Conservation (phyloP, 2,797 vertebrate species). For the Sebastes diploproa region DNA sequence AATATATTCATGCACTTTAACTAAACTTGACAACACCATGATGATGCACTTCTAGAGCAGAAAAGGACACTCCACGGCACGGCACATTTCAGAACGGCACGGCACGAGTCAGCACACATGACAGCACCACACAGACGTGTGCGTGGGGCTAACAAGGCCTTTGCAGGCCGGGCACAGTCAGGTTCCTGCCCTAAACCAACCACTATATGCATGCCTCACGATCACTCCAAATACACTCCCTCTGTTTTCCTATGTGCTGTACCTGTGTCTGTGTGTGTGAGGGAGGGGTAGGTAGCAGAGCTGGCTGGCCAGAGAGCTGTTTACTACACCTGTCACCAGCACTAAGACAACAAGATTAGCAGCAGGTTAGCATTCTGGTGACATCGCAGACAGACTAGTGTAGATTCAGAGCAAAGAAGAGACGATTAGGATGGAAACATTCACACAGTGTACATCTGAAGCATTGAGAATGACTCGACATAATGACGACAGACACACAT, state of each 20-base stretch:
- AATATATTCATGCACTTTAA: slow-evolving; percentile 66
- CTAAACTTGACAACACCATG: slow-evolving; percentile 60
- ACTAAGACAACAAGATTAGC: slow-evolving; percentile 84
- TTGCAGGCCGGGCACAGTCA: slow-evolving; percentile 60
- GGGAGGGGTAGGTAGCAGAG: slow-evolving; percentile 68
- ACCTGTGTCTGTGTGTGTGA: slow-evolving; percentile 77
- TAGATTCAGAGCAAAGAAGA: slow-evolving; percentile 56
- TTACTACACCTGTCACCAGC: slow-evolving; percentile 85
- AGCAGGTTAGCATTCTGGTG: slow-evolving; percentile 74
- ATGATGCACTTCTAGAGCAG: slow-evolving; percentile 69
- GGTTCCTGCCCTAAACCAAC: slow-evolving; percentile 60
- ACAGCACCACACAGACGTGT: slow-evolving; percentile 77
- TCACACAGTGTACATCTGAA: slow-evolving; percentile 23
- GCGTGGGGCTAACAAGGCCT: slow-evolving; percentile 68
- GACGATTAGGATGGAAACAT: slow-evolving; percentile 43
- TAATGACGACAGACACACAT: slow-evolving; percentile 29
- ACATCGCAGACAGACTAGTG: slow-evolving; percentile 63
- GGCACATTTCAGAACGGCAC: slow-evolving; percentile 73
- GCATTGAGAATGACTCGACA: slow-evolving; percentile 42
- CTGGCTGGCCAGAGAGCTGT: slow-evolving; percentile 76
- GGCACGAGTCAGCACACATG: slow-evolving; percentile 75
- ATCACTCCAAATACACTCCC: slow-evolving; percentile 74
- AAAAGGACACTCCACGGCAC: slow-evolving; percentile 72
- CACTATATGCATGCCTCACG: slow-evolving; percentile 74
- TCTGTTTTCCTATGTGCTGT: slow-evolving; percentile 69